Evolutionary conservation across 2,888 invertebrate species (phyloP), one percentile per base, ranked within the genome.

Genomic region (Diaprepes abbreviatus): DNA sequence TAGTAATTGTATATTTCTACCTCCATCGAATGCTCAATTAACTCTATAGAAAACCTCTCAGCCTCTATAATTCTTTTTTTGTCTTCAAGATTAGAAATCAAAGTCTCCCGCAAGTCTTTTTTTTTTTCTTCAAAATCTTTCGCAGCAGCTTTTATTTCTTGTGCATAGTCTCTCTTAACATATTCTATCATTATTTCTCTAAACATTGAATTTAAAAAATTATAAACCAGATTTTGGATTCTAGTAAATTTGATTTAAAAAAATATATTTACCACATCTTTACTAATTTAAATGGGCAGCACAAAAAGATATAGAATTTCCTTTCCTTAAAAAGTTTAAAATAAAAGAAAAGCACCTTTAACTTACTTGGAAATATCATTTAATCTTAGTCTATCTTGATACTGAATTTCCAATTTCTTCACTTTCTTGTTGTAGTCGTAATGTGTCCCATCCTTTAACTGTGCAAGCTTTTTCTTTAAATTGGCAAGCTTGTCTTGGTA

Each of bases 81-180:
- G 78, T 98, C 97, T 80, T 97, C 97, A 81, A 97, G 91, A 83
- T 98, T 97, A 28, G 91, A 90, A 21, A 98, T 87, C 35, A 98
- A 85, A 83, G 92, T 96, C 83, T 97, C 97, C 77, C 92, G 90
- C 16, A 97, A 84, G 82, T 97, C 97, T 74, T 94, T 89, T 83
- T 96, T 96, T 83, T 97, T 96, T 79, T 98, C 97, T 79, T 97
- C 97, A 85, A 95, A 96, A 80, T 98, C 97, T 81, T 95, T 94
- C 0, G 90, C 92, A 0, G 96, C 93, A 7, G 93, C 92, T 81
- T 93, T 93, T 80, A 95, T 95, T 81, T 98, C 97, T 33, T 91
- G 88, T 73, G 92, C 87, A 79, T 93, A 97, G 79, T 97, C 97
- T 66, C 91, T 88, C 77, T 97, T 96, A 0, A 95, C 92, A 76